These are phyloP conservation scores for Acromyrmex echinatior DNA, from an alignment of 1,140 invertebrate genomes.

Conservation along the genomic window DNA sequence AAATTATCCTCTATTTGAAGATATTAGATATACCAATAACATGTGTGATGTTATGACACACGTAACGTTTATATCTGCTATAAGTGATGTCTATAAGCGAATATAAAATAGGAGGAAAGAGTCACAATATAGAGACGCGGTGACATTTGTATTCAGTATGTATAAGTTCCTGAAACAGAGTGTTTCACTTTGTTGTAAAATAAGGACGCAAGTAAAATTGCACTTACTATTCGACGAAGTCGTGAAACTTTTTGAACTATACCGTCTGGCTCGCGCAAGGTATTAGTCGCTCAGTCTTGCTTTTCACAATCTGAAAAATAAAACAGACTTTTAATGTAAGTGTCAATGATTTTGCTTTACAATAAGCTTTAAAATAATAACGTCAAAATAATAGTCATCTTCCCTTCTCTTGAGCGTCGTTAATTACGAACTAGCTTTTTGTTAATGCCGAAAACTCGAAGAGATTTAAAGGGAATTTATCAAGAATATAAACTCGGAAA, in stretches of 20 bases:
- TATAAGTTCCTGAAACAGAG: slow-evolving; percentile 54
- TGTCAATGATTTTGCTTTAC: neutral
- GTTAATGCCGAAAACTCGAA: neutral
- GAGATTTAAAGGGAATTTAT: neutral
- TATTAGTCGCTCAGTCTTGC: slow-evolving; percentile 32
- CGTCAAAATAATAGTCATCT: neutral
- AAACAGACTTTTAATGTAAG: neutral
- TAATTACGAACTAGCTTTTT: neutral
- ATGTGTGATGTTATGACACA: neutral
- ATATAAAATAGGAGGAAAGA: slow-evolving; percentile 26
- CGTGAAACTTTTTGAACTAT: slow-evolving; percentile 58
- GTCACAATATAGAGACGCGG: slow-evolving; percentile 5
- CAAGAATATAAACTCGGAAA: neutral
- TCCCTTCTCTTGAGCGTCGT: neutral
- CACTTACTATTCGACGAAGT: slow-evolving; percentile 55
- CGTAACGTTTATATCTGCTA: slow-evolving; percentile 8
- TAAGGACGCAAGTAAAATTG: slow-evolving; percentile 53
- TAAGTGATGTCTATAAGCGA: neutral
- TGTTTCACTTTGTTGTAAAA: slow-evolving; percentile 55
- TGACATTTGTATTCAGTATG: slow-evolving; percentile 57
- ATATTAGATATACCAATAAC: neutral
- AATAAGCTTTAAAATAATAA: neutral
- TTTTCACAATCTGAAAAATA: slow-evolving; percentile 9
- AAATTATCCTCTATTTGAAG: neutral
- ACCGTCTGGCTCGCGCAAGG: slow-evolving; percentile 17